A percentile compares a stretch with the other conserved stretches of the same genome.
Evolutionary conservation across 2,888 invertebrate species (phyloP).

Genomic region (Diarsia mendica): DNA sequence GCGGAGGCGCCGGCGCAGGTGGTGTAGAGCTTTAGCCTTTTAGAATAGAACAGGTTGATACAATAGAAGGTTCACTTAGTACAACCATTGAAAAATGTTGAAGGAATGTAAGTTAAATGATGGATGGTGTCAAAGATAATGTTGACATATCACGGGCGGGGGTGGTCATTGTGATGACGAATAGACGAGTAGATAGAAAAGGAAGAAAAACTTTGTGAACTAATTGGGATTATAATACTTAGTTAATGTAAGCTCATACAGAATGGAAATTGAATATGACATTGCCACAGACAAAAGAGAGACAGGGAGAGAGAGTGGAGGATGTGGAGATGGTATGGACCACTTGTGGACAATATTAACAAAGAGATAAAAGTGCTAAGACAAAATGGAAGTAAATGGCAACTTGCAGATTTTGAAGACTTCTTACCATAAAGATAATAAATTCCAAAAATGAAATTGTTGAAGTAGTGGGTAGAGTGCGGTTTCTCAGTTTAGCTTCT

Average conservation of each 20-base stretch:
- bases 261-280: not conserved
- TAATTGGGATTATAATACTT: no score
- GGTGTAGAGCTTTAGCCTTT: slow-evolving; percentile 41
- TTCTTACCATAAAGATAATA: not conserved
- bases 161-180: not conserved
- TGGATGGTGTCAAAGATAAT: not conserved
- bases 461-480: not conserved
- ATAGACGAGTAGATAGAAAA: not conserved
- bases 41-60: not conserved
- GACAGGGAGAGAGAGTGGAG: no score
- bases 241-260: not conserved
- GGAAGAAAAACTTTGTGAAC: not conserved
- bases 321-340: no score
- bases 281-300: not conserved
- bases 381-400: not conserved
- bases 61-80: slow-evolving; percentile 29
- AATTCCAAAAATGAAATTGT: not conserved
- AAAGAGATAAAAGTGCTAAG: not conserved
- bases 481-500: slow-evolving; percentile 23
- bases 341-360: not conserved
- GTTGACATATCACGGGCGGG: not conserved
- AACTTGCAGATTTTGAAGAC: not conserved
- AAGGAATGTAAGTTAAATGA: not conserved
- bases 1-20: slow-evolving; percentile 68
- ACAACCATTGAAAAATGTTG: not conserved